These are phyloP conservation scores for Meloidogyne floridensis DNA, from an alignment of 1,140 invertebrate species.

Conservation along the genomic window DNA sequence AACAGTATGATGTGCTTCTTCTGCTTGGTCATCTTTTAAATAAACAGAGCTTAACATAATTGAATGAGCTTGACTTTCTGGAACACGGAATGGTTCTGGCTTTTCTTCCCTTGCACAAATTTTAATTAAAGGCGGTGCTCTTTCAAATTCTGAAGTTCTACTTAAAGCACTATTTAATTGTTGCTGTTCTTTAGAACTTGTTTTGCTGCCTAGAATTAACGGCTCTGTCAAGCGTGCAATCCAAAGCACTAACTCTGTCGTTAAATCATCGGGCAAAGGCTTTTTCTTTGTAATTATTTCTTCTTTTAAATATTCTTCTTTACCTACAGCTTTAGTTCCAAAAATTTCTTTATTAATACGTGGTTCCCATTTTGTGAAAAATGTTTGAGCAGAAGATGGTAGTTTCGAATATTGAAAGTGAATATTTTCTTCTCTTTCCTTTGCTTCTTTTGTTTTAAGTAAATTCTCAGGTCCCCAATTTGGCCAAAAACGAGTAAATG, in stretches of 20 bases:
- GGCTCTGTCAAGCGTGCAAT: slow-evolving; percentile 5
- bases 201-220: slow-evolving; percentile 4
- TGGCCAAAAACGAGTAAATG: slow-evolving; percentile 15
- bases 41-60: slow-evolving; percentile 41
- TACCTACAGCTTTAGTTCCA: not conserved
- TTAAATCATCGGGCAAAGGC: slow-evolving; percentile 9
- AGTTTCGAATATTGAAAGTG: slow-evolving; percentile 28
- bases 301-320: slow-evolving; percentile 21
- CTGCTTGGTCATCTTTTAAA: slow-evolving; percentile 30
- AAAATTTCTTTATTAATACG: slow-evolving; percentile 5
- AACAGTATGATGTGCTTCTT: slow-evolving; percentile 17
- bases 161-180: slow-evolving; percentile 5
- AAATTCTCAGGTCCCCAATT: slow-evolving; percentile 18
- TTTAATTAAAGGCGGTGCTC: not conserved
- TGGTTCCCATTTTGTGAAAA: slow-evolving; percentile 1
- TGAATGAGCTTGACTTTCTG: slow-evolving; percentile 44
- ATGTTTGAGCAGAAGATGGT: not conserved
- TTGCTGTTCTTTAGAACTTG: slow-evolving; percentile 11
- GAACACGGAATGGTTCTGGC: slow-evolving; percentile 25
- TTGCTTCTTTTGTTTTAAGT: slow-evolving; percentile 24
- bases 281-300: slow-evolving; percentile 9
- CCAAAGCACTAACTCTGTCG: slow-evolving; percentile 11
- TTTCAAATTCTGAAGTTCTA: slow-evolving; percentile 10
- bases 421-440: slow-evolving; percentile 18
- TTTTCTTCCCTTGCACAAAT: slow-evolving; percentile 29